Evolutionary conservation across 2,797 vertebrate genomes (phyloP).

Genomic region (Enteromius thamalakanensis): DNA sequence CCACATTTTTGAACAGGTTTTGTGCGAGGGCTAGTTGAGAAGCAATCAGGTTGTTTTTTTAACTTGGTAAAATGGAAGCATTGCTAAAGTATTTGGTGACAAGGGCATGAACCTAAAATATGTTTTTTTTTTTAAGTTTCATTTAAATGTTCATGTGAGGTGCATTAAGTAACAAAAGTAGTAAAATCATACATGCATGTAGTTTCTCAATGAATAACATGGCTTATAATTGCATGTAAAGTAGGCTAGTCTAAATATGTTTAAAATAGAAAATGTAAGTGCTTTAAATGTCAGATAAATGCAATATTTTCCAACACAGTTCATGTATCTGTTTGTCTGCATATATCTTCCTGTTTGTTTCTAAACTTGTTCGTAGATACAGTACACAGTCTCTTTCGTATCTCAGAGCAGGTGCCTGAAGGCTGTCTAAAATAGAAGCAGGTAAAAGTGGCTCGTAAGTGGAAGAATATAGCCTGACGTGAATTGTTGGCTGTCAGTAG

Average conservation of each 20-base stretch:
- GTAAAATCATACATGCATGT: too few relatives aligned
- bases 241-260: neutral
- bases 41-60: neutral
- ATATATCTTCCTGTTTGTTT: neutral
- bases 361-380: neutral
- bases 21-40: neutral
- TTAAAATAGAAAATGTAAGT: neutral
- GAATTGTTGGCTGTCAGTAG: conserved; percentile 15
- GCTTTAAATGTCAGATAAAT: neutral
- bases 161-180: neutral
- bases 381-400: neutral
- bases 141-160: neutral
- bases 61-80: neutral
- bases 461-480: conserved; percentile 10
- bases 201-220: too few relatives aligned
- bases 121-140: neutral
- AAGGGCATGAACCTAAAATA: neutral
- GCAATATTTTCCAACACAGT: neutral
- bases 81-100: neutral
- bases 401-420: conserved; percentile 13
- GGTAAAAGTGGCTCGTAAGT: conserved; percentile 11
- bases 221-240: neutral
- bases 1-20: conserved; percentile 4
- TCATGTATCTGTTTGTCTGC: neutral
- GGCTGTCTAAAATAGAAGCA: conserved; percentile 18